Percentiles rank a stretch among this genome's conserved stretches.
These are phyloP conservation scores for Ypsolopha sequella DNA, from an alignment of 2,888 invertebrate genomes.

Conservation along the genomic window DNA sequence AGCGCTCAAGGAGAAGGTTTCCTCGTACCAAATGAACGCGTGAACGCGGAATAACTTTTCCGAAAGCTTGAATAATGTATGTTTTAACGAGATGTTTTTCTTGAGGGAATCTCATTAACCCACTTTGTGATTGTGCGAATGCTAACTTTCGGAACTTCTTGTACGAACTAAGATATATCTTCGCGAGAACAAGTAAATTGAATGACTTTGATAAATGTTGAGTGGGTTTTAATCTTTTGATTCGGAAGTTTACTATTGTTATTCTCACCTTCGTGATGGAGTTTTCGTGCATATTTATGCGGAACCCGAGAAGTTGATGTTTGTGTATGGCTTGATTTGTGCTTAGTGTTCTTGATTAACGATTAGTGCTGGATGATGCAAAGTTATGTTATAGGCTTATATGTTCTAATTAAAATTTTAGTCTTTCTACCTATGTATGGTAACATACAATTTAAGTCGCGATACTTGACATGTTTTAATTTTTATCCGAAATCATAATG, in stretches of 20 bases:
- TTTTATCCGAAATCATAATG: too few relatives aligned
- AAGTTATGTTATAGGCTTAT: too few relatives aligned
- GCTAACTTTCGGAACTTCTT: conserved; percentile 60
- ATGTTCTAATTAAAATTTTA: too few relatives aligned
- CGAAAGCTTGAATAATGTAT: conserved; percentile 68
- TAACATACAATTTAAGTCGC: too few relatives aligned
- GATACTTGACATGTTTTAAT: too few relatives aligned
- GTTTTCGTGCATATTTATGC: background rate
- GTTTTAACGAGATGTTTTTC: conserved; percentile 71
- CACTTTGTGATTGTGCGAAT: conserved; percentile 66
- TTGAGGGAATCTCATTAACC: conserved; percentile 69
- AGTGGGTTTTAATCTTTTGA: conserved; percentile 2
- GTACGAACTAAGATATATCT: conserved; percentile 49
- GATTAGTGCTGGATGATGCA: too few relatives aligned
- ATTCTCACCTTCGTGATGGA: background rate
- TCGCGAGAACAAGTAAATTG: conserved; percentile 43
- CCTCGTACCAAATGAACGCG: conserved; percentile 64
- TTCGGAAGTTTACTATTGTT: background rate
- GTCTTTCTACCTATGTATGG: too few relatives aligned
- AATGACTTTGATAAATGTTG: conserved; percentile 27
- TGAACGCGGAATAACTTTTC: conserved; percentile 64
- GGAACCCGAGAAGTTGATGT: too few relatives aligned
- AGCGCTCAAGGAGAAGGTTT: conserved; percentile 48
- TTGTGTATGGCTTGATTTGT: too few relatives aligned
- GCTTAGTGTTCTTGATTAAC: too few relatives aligned